Conservation (phyloP, 2,113 vertebrate genomes). For the Pseudopipra pipra region DNA sequence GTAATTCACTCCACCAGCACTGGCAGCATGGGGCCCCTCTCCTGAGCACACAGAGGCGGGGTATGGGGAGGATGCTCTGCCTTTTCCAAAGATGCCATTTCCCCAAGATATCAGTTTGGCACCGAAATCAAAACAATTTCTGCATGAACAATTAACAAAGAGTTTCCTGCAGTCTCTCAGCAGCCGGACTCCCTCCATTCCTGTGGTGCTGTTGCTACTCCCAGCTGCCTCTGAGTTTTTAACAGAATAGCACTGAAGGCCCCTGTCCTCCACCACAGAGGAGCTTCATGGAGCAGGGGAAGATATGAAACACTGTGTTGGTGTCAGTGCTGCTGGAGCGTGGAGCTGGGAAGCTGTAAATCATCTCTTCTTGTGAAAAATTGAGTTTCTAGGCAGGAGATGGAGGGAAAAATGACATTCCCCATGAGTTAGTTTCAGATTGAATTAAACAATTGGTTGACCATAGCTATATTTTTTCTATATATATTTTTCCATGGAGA, state of each 20-base stretch:
- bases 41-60: not conserved
- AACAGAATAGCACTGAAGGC: not conserved
- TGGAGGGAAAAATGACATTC: not conserved
- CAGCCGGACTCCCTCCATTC: not conserved
- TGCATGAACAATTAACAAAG: conserved; percentile 11
- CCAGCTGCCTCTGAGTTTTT: not conserved
- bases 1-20: not conserved
- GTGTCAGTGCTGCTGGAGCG: not conserved
- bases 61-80: not conserved
- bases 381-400: not conserved
- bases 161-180: not conserved
- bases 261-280: not conserved
- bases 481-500: not conserved
- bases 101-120: conserved; percentile 43
- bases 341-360: conserved; percentile 35
- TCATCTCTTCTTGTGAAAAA: not conserved
- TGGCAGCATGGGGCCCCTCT: not conserved
- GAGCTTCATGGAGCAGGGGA: not conserved
- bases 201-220: not conserved
- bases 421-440: conserved; percentile 14
- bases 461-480: not conserved
- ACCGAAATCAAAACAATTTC: conserved; percentile 32
- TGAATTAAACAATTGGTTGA: conserved; percentile 36
- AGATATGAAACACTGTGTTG: not conserved
- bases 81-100: not conserved